These are phyloP conservation scores for Gadopsis bispinosus DNA, from an alignment of 2,797 vertebrate genomes.

Conservation along the genomic window DNA sequence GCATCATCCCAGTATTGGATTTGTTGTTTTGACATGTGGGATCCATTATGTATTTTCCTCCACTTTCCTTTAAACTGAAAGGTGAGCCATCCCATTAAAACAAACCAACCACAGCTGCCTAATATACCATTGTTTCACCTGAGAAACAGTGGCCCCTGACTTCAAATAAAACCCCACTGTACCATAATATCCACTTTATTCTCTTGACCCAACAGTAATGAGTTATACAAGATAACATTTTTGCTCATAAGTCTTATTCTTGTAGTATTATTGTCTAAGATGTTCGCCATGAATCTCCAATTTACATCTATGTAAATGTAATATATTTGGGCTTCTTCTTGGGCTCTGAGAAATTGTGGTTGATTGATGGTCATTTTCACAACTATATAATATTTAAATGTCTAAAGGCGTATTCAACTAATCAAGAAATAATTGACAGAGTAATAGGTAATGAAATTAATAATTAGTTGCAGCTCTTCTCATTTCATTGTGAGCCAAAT, in stretches of 20 bases:
- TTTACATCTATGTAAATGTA: slow-evolving; percentile 12
- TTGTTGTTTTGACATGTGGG: slow-evolving; percentile 41
- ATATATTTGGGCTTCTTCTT: background rate
- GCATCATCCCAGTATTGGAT: slow-evolving; percentile 37
- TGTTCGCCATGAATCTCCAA: slow-evolving; percentile 1
- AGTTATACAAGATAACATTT: background rate
- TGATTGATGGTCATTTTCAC: too few species aligned
- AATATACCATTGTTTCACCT: slow-evolving; percentile 10
- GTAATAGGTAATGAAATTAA: background rate
- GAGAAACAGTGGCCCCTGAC: slow-evolving; percentile 5
- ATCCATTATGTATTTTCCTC: slow-evolving; percentile 24
- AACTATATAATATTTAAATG: slow-evolving; percentile 1
- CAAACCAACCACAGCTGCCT: slow-evolving; percentile 14
- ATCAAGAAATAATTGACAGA: background rate
- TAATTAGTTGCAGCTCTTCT: background rate
- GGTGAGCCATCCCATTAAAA: slow-evolving; percentile 27
- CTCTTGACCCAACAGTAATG: slow-evolving; percentile 12
- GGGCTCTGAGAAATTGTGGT: too few species aligned
- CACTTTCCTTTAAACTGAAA: slow-evolving; percentile 14
- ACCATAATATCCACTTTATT: slow-evolving; percentile 4
- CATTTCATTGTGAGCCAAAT: slow-evolving; percentile 8
- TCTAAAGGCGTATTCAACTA: background rate
- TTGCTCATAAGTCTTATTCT: background rate
- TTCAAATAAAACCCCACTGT: slow-evolving; percentile 14
- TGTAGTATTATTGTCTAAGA: background rate